Base-by-base conservation (phyloP, 2,797 vertebrate species). In the Kryptopterus vitreolus region DNA sequence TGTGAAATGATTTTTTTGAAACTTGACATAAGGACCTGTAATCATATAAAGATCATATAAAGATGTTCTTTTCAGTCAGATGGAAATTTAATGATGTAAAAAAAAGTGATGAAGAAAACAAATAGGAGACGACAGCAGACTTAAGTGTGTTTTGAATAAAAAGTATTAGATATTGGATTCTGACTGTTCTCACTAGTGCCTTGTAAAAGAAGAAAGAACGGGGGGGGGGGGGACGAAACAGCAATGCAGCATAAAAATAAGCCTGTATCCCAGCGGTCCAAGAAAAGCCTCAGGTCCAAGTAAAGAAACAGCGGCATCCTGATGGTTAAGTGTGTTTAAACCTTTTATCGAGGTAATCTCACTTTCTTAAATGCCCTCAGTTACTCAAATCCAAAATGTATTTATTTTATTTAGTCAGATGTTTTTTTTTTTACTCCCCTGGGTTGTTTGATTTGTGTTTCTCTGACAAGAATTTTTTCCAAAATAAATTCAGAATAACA, bases 401-500 rank as follows among this genome's bases (percentile, higher is more conserved):
- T 80, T 80, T 75, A 50, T 58, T 69, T 81, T 59, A 16, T 69
- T 35, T 8, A 68, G 62, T 69, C 79, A 76, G 53, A 24, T 87
- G 87, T 89, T 89, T 89, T 82, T 87, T 88, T n/a, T 35, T 58
- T 86, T 88, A 87, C 88, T 87, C 82, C 79, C n/a, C 50, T 79
- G 80, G 81, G 81, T 76, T 77, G 76, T 80, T 43, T 58, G 31
- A 50, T 73, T 4, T 7, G n/a, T 16, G 52, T 38, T 13, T 22
- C 5, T 35, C 29, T 71, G 48, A 24, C 15, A 3, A 0, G 16
- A 10, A 22, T 6, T 22, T 63, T 62, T 66, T 22, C 18, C n/a
- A 48, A 43, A 66, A 24, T n/a, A 66, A 66, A 2, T 66, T 4
- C 35, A 46, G 50, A 69, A 50, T 16, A 50, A 31, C 15, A 52